Evolutionary conservation across 2,113 vertebrate genomes (phyloP).

Genomic region (Orycteropus afer): DNA sequence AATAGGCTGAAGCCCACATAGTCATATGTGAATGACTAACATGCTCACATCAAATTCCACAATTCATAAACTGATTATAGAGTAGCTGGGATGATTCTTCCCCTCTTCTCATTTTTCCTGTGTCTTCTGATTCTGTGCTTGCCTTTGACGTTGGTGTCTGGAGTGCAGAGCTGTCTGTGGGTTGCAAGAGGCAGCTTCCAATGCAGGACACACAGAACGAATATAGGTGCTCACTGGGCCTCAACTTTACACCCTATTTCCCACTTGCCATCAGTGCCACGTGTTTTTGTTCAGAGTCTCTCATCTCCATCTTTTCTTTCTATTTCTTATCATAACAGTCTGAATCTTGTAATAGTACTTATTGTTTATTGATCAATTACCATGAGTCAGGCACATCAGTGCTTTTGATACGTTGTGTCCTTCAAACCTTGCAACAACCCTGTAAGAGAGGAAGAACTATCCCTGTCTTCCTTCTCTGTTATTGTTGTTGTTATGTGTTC

Average conservation of each 20-base stretch:
- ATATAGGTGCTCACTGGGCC: not conserved
- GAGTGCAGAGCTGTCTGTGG: not conserved
- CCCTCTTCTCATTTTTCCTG: not conserved
- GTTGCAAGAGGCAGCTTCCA: not conserved
- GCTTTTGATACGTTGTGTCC: not conserved
- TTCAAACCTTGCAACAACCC: not conserved
- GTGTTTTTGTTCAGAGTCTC: not conserved
- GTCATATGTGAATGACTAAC: conserved; percentile 35
- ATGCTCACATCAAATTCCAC: not conserved
- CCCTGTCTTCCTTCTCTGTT: too few species aligned
- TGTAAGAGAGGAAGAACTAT: not conserved
- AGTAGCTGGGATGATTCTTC: not conserved
- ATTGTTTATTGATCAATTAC: not conserved
- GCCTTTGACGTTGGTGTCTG: not conserved
- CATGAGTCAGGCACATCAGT: not conserved
- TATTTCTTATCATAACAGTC: not conserved
- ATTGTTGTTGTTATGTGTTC: too few species aligned
- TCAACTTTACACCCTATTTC: not conserved
- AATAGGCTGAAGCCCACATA: conserved; percentile 57
- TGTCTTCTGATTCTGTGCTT: not conserved
- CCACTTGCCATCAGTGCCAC: not conserved
- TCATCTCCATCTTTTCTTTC: not conserved
- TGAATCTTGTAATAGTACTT: not conserved
- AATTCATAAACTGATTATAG: not conserved
- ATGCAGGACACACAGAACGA: not conserved